Base-by-base conservation (phyloP, 2,888 invertebrate species). In the Saturnia japonica region DNA sequence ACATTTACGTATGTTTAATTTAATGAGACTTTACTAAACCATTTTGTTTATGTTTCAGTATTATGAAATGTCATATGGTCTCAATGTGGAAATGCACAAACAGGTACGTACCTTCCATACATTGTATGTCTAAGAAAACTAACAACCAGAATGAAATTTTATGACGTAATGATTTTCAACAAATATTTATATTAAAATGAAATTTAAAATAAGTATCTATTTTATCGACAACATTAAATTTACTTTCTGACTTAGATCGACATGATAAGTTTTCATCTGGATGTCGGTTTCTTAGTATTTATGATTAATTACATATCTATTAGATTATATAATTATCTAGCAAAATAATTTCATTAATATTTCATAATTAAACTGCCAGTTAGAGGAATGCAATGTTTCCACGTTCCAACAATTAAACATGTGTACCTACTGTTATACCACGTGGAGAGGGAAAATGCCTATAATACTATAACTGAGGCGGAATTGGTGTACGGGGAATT, bases 61-160 rank as follows among this genome's bases (percentile, higher is more conserved):
- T 95, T 98, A 98, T 95, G 99, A 99, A 96, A 98, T 99, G 98
- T 98, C 98, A 72, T 98, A 98, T 94, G 98, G 98, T 84, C 96
- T 99, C 94, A 98, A 98, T 94, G 98, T 98, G 89, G 99, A 99
- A 95, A 98, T 99, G 98, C 98, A 98, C 94, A 99, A 99, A 95
- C 98, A 99, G 97, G 97, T 97, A 95, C 94, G 96, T 90, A 68
- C 40, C 1, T 22, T 68, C 8, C 0, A 45, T 6, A 14, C 22
- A 64, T 40, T 64, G 19, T 64, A 40, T 34, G 8, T 40, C 19
- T n/a, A 40, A 40, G 40, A 64, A n/a, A 64, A 40, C 28, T 28
- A 14, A 60, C n/a, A 40, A 40, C n/a, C 40, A 64, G 40, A 64
- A 8, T 64, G 64, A 40, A 62, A 62, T 6, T 8, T 62, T 62